Base-by-base conservation (phyloP, 1,140 invertebrate species). In the Sycophila sp. region DNA sequence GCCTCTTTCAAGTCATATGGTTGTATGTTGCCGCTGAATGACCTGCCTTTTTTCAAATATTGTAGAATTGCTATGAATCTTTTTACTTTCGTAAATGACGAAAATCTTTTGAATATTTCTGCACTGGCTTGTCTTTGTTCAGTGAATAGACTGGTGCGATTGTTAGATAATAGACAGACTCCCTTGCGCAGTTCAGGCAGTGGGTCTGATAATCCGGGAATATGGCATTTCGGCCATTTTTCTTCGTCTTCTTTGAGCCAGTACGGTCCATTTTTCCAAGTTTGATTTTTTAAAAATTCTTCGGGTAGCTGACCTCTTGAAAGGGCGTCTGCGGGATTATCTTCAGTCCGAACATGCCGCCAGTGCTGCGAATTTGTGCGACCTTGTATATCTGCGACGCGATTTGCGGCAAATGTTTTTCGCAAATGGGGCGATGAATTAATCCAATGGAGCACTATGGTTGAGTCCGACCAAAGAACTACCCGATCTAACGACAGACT, bases 401-500 rank as follows among this genome's bases (percentile, higher is more conserved):
- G 22, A 32, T 69, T 69, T 3, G 58, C 38, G 0, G 55, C 47
- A 45, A 62, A 69, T 2, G 34, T 55, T 55, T 42, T 53, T 3
- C 53, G n/a, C 4, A 24, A 42, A 42, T 30, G n/a, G 1, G 67
- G 58, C 2, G 38, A 24, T 19, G 24, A 19, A 4, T 28, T 26
- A 15, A 69, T 45, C 67, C 67, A 69, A 2, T 53, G 47, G 17
- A 69, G 19, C 6, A 22, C 34, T 26, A 69, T 62, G 2, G 15
- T 15, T 5, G 58, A 69, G 22, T 69, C 67, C 0, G 49, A 55
- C 59, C 58, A 63, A 26, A 63, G 22, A 30, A 11, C 24, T 11
- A 62, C 11, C 7, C 28, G 0, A 32, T 69, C 26, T 7, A 69
- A 17, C 1, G 17, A 4, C 7, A 30, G 7, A 2, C 13, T 2